Base-by-base conservation (phyloP, 2,113 vertebrate species). In the Malaclemys terrapin region DNA sequence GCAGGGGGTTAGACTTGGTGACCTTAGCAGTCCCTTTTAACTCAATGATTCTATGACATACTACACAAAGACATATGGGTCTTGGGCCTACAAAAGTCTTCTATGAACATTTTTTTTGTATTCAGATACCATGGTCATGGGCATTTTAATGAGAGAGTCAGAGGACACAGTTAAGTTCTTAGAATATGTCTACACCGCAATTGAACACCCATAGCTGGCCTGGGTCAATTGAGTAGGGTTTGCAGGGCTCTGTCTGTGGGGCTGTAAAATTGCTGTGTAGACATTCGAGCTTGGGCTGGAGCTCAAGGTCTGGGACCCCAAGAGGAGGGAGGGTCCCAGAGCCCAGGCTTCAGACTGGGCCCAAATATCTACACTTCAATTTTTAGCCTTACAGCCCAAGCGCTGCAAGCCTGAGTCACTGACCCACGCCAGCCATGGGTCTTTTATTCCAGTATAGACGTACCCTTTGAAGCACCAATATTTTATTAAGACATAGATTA, bases 401-500 rank as follows among this genome's bases (percentile, higher is more conserved):
- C 2, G 31, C 29, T 69, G 35, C 31, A 17, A n/a, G 62, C 16
- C 62, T 69, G 62, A n/a, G 16, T 69, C 59, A 35, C 35, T 65
- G 59, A 65, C 59, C 62, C 16, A 69, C 35, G 17, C 62, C 16
- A 69, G 35, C 62, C 31, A 19, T 19, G 35, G 14, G 17, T 69
- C 16, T 69, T n/a, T 69, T 69, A 69, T 69, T 69, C 62, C 35
- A n/a, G 35, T n/a, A n/a, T n/a, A 69, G 35, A n/a, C 20, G 16
- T 69, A 69, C 35, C 62, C 35, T 35, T 35, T 69, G 62, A 91
- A 91, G 87, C 84, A 95, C 45, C 75, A 93, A 49, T 92, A 96
- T 88, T 95, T 89, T 93, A 90, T 94, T 91, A 92, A 95, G 53
- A 35, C 53, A 12, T 12, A 91, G 85, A 95, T 95, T 95, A 97